Conservation (phyloP, 1,140 invertebrate genomes). For the Pinna nobilis region DNA sequence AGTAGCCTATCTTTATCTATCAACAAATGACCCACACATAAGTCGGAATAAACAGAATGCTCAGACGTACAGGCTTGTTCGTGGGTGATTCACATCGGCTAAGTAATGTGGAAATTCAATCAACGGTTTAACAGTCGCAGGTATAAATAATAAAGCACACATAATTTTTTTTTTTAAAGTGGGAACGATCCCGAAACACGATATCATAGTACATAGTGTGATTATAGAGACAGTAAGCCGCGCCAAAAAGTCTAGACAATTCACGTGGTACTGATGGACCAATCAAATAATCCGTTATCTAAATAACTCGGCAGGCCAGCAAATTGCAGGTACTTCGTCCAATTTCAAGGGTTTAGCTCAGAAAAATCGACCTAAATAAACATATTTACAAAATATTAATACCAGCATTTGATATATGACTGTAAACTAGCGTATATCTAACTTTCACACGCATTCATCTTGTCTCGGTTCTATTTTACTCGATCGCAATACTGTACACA, state of each 20-base stretch:
- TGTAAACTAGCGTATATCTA: not conserved
- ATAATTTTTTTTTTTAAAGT: too few relatives aligned
- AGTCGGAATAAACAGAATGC: too few relatives aligned
- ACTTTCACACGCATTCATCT: not conserved
- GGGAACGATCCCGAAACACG: too few relatives aligned
- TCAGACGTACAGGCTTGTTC: too few relatives aligned
- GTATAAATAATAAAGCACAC: too few relatives aligned
- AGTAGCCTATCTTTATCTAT: too few relatives aligned
- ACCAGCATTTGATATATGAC: not conserved
- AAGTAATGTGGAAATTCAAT: too few relatives aligned
- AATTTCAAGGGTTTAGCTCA: slow-evolving; percentile 9
- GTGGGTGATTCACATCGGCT: too few relatives aligned
- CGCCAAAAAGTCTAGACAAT: slow-evolving; percentile 73
- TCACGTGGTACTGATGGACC: slow-evolving; percentile 64
- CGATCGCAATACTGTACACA: not conserved
- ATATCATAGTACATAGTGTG: slow-evolving; percentile 15
- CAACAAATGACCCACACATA: too few relatives aligned
- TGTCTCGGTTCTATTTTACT: not conserved
- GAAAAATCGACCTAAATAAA: slow-evolving; percentile 8
- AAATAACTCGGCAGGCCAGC: slow-evolving; percentile 37
- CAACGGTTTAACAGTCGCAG: too few relatives aligned
- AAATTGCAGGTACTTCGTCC: slow-evolving; percentile 34
- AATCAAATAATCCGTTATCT: slow-evolving; percentile 56
- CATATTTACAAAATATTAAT: not conserved
- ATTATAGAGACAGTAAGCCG: slow-evolving; percentile 52